Base-by-base conservation (phyloP, 2,113 vertebrate species). In the Todiramphus saurophagus region DNA sequence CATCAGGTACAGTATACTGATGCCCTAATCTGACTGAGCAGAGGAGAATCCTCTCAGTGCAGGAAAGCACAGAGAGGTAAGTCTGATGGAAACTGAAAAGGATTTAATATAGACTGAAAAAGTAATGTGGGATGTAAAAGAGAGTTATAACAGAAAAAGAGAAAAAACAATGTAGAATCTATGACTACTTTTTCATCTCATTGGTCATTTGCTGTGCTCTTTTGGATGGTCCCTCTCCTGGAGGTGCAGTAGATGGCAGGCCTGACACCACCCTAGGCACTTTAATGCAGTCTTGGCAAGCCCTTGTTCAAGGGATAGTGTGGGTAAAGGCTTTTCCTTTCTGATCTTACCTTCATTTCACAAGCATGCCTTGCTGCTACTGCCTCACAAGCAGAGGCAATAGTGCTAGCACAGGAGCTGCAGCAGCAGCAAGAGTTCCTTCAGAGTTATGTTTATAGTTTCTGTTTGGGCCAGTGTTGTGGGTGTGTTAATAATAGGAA, bases 41-140 rank as follows among this genome's bases (percentile, higher is more conserved):
- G 39, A 73, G 13, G 13, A 70, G 12, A 85, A 67, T 48, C 3
- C 11, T 63, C 15, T 44, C 15, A 58, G 43, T 25, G 44, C 63
- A 77, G 33, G 16, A 80, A 69, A 73, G 21, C 21, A 23, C 16
- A 37, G 35, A 25, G 9, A 64, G 11, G 14, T 35, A 63, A 63
- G 7, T 39, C 30, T 15, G 21, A 46, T 9, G 20, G 28, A 73
- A 55, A 62, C 7, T 78, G 19, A 44, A 44, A 37, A 79, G 5
- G 3, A 48, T n/a, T 91, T 80, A 23, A 28, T 41, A 46, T 5
- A 2, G 23, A 56, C 19, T 35, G 35, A 48, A 74, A 53, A 90
- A 55, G 56, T 31, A 1, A 70, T 31, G 15, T 0, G 3, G 5
- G 8, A n/a, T 15, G 9, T 37, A 73, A 64, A 37, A 25, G 4